These are phyloP conservation scores for Cyprinodon brontotheroides DNA, from an alignment of 2,113 vertebrate species.

Conservation along the genomic window DNA sequence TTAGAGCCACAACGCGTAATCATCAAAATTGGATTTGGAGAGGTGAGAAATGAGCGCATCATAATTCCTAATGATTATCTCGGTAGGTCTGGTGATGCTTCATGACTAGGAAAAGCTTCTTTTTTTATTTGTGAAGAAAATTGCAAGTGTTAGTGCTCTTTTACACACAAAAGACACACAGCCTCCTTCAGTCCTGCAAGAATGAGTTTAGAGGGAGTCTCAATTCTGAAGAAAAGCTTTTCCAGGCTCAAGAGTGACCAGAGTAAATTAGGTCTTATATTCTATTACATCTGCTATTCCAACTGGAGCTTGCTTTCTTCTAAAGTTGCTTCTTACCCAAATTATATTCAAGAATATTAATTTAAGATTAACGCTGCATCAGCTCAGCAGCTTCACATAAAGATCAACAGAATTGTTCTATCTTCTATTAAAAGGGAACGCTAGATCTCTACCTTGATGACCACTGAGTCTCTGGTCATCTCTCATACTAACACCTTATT, in stretches of 20 bases:
- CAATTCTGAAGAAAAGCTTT: slow-evolving; percentile 32
- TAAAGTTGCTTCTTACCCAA: not conserved
- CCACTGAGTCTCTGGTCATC: too few species aligned
- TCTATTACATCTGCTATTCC: slow-evolving; percentile 1
- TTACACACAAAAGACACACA: slow-evolving; percentile 12
- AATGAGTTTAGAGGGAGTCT: slow-evolving; percentile 36
- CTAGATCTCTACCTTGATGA: too few species aligned
- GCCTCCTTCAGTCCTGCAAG: slow-evolving; percentile 17
- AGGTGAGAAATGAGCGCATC: slow-evolving; percentile 59
- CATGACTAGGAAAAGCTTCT: slow-evolving; percentile 25
- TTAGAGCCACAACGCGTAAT: slow-evolving; percentile 56
- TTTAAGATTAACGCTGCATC: too few species aligned
- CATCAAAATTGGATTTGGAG: slow-evolving; percentile 69
- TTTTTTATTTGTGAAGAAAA: slow-evolving; percentile 30
- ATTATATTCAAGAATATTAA: too few species aligned
- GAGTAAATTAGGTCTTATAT: slow-evolving; percentile 15
- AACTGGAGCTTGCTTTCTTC: not conserved
- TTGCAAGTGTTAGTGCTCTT: slow-evolving; percentile 42
- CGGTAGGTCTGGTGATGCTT: slow-evolving; percentile 46
- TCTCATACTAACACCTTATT: too few species aligned
- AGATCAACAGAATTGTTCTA: too few species aligned
- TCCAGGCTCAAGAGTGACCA: slow-evolving; percentile 7
- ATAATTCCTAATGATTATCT: slow-evolving; percentile 72
- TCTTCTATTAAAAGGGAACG: too few species aligned
- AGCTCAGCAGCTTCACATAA: too few species aligned